These are phyloP conservation scores for Copsychus sechellarum DNA, from an alignment of 2,113 vertebrate genomes.

Conservation along the genomic window DNA sequence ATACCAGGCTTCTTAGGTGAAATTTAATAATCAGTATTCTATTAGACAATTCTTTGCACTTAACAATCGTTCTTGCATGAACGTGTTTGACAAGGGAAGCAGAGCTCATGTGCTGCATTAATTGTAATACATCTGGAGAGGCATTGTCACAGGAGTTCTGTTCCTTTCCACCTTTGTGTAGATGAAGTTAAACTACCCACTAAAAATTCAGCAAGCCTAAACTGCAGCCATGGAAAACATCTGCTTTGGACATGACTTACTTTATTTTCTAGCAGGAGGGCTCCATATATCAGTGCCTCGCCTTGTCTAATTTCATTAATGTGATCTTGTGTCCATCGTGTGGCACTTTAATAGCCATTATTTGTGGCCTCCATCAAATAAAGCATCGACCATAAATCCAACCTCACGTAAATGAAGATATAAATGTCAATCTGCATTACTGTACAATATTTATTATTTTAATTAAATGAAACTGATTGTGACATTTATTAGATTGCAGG, in stretches of 20 bases:
- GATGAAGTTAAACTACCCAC: conserved; percentile 5
- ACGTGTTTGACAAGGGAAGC: background rate
- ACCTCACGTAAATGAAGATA: conserved; percentile 79
- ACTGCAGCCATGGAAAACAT: conserved; percentile 48
- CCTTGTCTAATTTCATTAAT: conserved; percentile 90
- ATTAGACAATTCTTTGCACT: background rate
- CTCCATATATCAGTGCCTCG: conserved; percentile 74
- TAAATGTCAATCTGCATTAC: conserved; percentile 90
- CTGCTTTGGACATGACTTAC: conserved; percentile 54
- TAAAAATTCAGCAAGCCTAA: conserved; percentile 3
- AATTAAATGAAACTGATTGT: conserved; percentile 93
- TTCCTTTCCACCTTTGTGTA: background rate
- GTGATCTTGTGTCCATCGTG: conserved; percentile 82
- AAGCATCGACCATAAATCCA: conserved; percentile 85
- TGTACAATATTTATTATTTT: conserved; percentile 95
- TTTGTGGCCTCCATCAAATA: conserved; percentile 91
- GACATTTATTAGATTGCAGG: conserved; percentile 89
- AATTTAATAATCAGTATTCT: background rate
- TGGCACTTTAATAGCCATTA: conserved; percentile 92
- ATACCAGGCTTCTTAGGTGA: background rate
- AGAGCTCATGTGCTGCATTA: background rate
- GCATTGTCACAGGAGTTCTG: background rate
- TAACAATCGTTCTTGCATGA: background rate
- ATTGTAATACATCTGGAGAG: background rate
- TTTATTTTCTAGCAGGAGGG: conserved; percentile 51